These are phyloP conservation scores for Hermaeophaga mercurialis DNA, from an alignment of 2,888 invertebrate genomes.

Conservation along the genomic window DNA sequence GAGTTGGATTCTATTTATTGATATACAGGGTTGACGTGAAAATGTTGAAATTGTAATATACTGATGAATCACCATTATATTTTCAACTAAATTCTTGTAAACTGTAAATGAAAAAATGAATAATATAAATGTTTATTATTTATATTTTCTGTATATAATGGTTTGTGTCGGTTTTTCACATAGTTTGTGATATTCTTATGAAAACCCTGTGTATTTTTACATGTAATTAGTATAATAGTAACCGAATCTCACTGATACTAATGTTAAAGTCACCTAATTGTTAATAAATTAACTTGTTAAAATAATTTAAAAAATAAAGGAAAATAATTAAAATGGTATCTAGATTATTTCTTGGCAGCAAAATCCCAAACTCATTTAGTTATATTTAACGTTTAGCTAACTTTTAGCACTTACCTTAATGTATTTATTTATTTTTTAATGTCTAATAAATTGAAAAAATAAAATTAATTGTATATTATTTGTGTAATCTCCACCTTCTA, in stretches of 20 bases:
- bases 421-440: conserved; percentile 46
- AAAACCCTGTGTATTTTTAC: conserved; percentile 34
- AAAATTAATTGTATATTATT: conserved; percentile 7
- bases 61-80: too few relatives aligned
- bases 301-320: conserved; percentile 5
- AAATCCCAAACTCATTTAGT: conserved; percentile 34
- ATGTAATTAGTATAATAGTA: conserved; percentile 36
- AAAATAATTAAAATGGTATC: conserved; percentile 11
- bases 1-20: conserved; percentile 38
- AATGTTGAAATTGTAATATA: conserved; percentile 21
- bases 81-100: too few relatives aligned
- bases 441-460: conserved; percentile 43
- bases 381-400: conserved; percentile 39
- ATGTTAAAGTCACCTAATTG: conserved; percentile 35
- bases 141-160: not conserved
- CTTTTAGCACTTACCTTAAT: conserved; percentile 42
- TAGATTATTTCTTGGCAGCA: conserved; percentile 31
- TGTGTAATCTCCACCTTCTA: too few relatives aligned
- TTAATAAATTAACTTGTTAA: conserved; percentile 14
- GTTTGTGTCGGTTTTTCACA: not conserved
- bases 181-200: conserved; percentile 33
- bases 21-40: conserved; percentile 33
- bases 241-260: conserved; percentile 43
- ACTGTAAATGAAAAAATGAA: too few relatives aligned
- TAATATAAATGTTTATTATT: not conserved